Conservation (phyloP, 2,113 vertebrate species). For the Dinomys branickii region DNA sequence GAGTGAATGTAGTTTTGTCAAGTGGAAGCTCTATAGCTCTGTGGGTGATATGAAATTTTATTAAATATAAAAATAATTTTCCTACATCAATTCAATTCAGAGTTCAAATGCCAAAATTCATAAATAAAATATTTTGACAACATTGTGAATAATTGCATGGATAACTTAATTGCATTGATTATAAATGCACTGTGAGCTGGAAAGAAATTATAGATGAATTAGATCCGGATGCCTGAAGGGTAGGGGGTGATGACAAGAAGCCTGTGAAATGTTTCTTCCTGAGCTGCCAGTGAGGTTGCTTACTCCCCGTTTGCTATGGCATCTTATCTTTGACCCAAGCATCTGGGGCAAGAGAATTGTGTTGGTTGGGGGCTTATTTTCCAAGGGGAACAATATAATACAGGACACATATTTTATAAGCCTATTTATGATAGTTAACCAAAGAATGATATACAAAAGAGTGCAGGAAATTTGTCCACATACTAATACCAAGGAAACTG, state of each 20-base stretch:
- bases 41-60: background rate
- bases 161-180: background rate
- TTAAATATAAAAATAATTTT: conserved; percentile 24
- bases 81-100: background rate
- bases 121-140: background rate
- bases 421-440: too few species aligned
- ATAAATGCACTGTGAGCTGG: background rate
- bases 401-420: too few species aligned
- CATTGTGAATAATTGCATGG: background rate
- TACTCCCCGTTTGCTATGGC: background rate
- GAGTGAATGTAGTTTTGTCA: background rate
- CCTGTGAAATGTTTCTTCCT: background rate
- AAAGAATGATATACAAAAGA: too few species aligned
- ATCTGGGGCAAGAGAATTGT: too few species aligned
- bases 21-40: background rate
- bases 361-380: too few species aligned
- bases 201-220: background rate
- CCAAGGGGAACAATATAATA: too few species aligned
- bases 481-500: too few species aligned
- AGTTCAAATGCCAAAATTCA: background rate
- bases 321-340: background rate
- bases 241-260: background rate
- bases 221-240: background rate
- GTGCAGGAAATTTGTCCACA: too few species aligned
- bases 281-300: background rate